A percentile compares a stretch with the other conserved stretches of the same genome.
phyloP scores from a whole-genome alignment of 2,888 invertebrate genomes.

The Scaptodrosophila latifasciaeformis region DNA sequence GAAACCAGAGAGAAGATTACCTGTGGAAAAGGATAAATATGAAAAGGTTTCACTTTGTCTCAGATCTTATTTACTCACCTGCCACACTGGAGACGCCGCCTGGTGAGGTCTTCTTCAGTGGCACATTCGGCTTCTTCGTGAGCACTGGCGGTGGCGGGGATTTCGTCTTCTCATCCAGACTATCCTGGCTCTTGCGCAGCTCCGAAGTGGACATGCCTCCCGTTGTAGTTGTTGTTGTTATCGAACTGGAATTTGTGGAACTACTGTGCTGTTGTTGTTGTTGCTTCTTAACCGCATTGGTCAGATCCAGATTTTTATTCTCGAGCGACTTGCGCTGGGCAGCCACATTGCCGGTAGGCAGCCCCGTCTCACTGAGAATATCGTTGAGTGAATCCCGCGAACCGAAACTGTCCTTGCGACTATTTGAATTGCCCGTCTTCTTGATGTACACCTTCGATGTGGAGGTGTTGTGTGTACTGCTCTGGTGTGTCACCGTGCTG shows the following conservation, averaged over 20 bases:
- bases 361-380: constrained; percentile 72
- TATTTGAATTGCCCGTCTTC: constrained; percentile 56
- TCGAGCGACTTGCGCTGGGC: constrained; percentile 77
- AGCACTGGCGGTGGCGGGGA: constrained; percentile 76
- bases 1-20: constrained; percentile 79
- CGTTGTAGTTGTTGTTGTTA: constrained; percentile 29
- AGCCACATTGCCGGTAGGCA: constrained; percentile 75
- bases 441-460: constrained; percentile 59
- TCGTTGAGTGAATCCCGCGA: constrained; percentile 74
- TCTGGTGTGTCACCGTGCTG: constrained; percentile 36
- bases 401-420: constrained; percentile 74
- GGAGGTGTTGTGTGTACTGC: constrained; percentile 1
- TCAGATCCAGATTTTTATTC: constrained; percentile 72
- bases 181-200: constrained; percentile 72
- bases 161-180: constrained; percentile 73
- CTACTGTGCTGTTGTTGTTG: constrained; percentile 20
- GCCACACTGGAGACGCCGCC: constrained; percentile 76
- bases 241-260: too few species aligned
- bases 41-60: not conserved
- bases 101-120: constrained; percentile 83
- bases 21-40: constrained; percentile 39
- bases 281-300: constrained; percentile 59
- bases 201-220: constrained; percentile 48
- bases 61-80: constrained; percentile 42
- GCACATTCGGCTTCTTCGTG: constrained; percentile 80